These are phyloP conservation scores for Sebastes trivittatus DNA, from an alignment of 2,797 vertebrate species.

Conservation along the genomic window DNA sequence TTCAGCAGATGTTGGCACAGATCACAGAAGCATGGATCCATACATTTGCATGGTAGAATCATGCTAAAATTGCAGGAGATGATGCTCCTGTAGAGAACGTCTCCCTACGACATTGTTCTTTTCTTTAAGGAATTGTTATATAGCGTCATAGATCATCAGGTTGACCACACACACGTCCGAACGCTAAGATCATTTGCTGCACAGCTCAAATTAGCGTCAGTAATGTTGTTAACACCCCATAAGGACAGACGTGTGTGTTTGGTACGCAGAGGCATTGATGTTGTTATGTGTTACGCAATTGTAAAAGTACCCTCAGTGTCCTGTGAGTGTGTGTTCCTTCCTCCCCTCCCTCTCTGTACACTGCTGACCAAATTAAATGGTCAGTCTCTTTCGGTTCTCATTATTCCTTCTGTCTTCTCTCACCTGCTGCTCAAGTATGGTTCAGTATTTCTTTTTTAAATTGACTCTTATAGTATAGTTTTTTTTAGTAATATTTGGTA, in stretches of 20 bases:
- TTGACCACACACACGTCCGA: background rate
- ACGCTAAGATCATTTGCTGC: background rate
- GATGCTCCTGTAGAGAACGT: background rate
- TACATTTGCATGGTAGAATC: background rate
- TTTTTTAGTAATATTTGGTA: background rate
- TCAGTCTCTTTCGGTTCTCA: constrained; percentile 34
- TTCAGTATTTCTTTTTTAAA: background rate
- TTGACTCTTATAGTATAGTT: background rate
- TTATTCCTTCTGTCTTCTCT: constrained; percentile 4
- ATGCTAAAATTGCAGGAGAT: background rate
- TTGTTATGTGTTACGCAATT: constrained; percentile 56
- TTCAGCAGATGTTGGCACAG: background rate
- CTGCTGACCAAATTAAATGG: constrained; percentile 57
- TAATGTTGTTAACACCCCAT: constrained; percentile 45
- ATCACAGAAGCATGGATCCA: background rate
- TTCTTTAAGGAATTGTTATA: background rate
- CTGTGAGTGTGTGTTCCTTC: constrained; percentile 25
- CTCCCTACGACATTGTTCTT: background rate
- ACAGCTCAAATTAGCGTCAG: constrained; percentile 20
- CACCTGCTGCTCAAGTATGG: background rate
- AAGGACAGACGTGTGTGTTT: constrained; percentile 26
- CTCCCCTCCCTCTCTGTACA: constrained; percentile 29
- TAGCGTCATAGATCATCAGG: background rate
- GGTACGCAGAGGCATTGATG: constrained; percentile 16
- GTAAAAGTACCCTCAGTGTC: constrained; percentile 25